A percentile compares a stretch with the other conserved stretches of the same genome.
These are phyloP conservation scores for Anastrepha ludens DNA, from an alignment of 1,140 invertebrate genomes.

Conservation along the genomic window DNA sequence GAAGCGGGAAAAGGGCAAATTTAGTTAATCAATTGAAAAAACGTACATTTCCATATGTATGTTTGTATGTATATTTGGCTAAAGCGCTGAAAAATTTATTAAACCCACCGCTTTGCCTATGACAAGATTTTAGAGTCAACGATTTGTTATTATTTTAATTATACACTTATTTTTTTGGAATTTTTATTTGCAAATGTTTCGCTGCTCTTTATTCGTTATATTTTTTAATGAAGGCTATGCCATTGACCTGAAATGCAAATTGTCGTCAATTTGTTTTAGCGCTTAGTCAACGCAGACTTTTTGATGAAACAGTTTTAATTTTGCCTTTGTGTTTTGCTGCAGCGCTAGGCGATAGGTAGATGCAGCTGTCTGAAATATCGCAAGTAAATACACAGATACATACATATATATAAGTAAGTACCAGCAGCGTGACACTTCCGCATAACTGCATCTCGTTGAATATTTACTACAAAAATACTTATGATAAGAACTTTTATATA, in stretches of 20 bases:
- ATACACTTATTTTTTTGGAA: background rate
- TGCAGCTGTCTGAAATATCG: background rate
- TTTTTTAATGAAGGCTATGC: slow-evolving; percentile 56
- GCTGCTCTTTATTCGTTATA: background rate
- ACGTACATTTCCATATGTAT: background rate
- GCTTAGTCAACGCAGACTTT: background rate
- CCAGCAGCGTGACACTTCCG: background rate
- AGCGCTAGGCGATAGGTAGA: background rate
- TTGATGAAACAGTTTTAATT: background rate
- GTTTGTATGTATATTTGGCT: background rate
- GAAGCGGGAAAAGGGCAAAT: too few species aligned
- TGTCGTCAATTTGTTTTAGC: slow-evolving; percentile 49
- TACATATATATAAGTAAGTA: background rate
- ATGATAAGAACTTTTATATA: background rate
- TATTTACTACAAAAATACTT: background rate
- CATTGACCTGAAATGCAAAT: slow-evolving; percentile 60
- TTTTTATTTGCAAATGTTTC: background rate
- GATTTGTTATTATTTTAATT: slow-evolving; percentile 53
- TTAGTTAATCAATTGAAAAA: too few species aligned
- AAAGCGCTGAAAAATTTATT: background rate
- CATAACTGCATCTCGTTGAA: too few species aligned
- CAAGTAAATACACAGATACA: background rate
- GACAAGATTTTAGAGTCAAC: slow-evolving; percentile 7
- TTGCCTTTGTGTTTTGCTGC: background rate
- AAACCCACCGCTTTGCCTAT: background rate